phyloP scores from a whole-genome alignment of 2,888 invertebrate genomes.

The Lycaena phlaeas region DNA sequence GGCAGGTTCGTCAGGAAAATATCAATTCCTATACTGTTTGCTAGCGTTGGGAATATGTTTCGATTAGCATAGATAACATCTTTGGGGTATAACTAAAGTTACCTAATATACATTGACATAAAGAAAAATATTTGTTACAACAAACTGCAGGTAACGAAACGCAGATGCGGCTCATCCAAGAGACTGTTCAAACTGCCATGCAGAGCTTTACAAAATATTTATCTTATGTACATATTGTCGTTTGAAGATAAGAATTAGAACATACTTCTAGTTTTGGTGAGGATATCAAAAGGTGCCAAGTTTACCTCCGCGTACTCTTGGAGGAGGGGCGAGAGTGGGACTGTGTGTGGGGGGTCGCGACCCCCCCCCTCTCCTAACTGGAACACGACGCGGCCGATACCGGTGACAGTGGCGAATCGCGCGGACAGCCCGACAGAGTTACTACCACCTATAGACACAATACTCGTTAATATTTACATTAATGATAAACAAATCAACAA shows the following conservation, averaged over 20 bases:
- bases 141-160: slow-evolving; percentile 3
- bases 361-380: slow-evolving; percentile 84
- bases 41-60: slow-evolving; percentile 5
- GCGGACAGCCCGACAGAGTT: slow-evolving; percentile 91
- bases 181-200: slow-evolving; percentile 41
- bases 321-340: slow-evolving; percentile 70
- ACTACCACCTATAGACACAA: slow-evolving; percentile 82
- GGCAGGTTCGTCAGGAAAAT: slow-evolving; percentile 16
- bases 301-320: slow-evolving; percentile 70
- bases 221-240: slow-evolving; percentile 75
- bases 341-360: slow-evolving; percentile 69
- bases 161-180: background rate
- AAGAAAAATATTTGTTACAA: slow-evolving; percentile 9
- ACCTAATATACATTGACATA: slow-evolving; percentile 4
- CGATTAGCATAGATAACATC: background rate
- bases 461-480: no score
- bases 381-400: slow-evolving; percentile 92
- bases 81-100: background rate
- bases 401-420: slow-evolving; percentile 89
- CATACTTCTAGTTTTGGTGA: slow-evolving; percentile 49
- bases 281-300: slow-evolving; percentile 45
- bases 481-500: background rate
- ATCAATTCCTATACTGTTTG: slow-evolving; percentile 41
- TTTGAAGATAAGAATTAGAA: slow-evolving; percentile 65
- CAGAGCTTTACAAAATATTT: slow-evolving; percentile 61